A percentile compares a stretch with the other conserved stretches of the same genome.
These are phyloP conservation scores for Antheraea assamensis DNA, from an alignment of 2,888 invertebrate species.

Conservation along the genomic window DNA sequence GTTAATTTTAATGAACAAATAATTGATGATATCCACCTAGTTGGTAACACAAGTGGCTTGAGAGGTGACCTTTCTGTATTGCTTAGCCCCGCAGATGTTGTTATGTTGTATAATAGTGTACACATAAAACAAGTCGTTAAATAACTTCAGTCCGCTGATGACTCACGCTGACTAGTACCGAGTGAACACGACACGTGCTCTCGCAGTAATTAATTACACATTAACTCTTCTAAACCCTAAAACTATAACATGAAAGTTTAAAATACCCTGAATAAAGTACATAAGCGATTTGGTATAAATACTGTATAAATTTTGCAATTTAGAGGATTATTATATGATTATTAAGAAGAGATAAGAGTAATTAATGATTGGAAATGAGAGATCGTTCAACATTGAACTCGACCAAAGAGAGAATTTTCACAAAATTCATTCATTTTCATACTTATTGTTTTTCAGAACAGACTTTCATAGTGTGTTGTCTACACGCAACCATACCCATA, in stretches of 20 bases:
- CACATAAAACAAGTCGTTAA: conserved; percentile 5
- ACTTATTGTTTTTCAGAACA: neutral
- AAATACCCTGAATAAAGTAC: neutral
- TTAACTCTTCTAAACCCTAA: neutral
- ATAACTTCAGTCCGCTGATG: neutral
- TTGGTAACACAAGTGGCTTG: neutral
- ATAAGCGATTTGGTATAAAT: neutral
- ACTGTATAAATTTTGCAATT: neutral
- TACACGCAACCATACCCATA: neutral
- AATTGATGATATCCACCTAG: neutral
- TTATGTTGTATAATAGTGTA: neutral
- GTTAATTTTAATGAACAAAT: neutral
- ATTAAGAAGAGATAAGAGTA: neutral
- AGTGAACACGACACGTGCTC: neutral
- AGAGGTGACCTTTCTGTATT: neutral
- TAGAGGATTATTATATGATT: neutral
- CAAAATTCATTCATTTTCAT: neutral
- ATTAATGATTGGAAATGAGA: neutral
- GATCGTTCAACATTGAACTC: neutral
- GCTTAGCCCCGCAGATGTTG: neutral
- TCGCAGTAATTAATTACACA: neutral
- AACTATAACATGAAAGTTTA: neutral
- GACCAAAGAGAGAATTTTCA: neutral
- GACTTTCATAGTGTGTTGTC: neutral
- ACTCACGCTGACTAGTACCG: neutral